Percentiles rank a stretch among this genome's conserved stretches.
These are phyloP conservation scores for Channa maculata DNA, from an alignment of 2,113 vertebrate genomes.

Conservation along the genomic window DNA sequence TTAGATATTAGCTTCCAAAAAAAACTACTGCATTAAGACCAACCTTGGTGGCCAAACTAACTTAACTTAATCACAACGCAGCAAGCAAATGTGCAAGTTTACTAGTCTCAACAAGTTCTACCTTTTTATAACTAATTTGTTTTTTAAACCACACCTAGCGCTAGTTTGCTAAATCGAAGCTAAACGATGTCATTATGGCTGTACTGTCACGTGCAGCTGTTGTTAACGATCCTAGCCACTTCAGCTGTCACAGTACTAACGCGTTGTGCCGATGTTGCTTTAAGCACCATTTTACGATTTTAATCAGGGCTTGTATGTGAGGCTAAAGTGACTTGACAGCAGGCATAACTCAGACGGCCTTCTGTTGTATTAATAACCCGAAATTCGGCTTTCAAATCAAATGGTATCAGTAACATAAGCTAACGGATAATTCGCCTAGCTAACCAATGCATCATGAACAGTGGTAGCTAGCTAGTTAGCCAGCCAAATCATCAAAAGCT, in stretches of 20 bases:
- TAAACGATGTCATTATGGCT: neutral
- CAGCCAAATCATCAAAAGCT: no score
- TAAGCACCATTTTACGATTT: fast-evolving
- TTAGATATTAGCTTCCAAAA: neutral
- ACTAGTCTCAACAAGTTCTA: no score
- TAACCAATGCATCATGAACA: neutral
- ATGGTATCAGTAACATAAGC: constrained; percentile 16
- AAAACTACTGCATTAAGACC: neutral
- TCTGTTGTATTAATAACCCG: neutral
- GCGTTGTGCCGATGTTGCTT: fast-evolving
- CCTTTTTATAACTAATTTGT: no score
- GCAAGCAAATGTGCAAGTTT: no score
- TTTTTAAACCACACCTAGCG: neutral
- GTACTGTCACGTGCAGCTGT: constrained; percentile 36
- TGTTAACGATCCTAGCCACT: constrained; percentile 42
- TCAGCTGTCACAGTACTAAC: neutral
- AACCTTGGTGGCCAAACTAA: neutral
- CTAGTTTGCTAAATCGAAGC: neutral
- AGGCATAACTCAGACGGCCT: neutral
- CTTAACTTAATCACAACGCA: no score
- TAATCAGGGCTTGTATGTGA: no score
- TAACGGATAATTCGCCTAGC: constrained; percentile 29
- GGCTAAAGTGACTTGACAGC: neutral
- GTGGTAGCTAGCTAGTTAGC: no score
- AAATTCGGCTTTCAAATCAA: constrained; percentile 33